Evolutionary conservation across 2,888 invertebrate species (phyloP).

Genomic region (Heterodera filipjevi): DNA sequence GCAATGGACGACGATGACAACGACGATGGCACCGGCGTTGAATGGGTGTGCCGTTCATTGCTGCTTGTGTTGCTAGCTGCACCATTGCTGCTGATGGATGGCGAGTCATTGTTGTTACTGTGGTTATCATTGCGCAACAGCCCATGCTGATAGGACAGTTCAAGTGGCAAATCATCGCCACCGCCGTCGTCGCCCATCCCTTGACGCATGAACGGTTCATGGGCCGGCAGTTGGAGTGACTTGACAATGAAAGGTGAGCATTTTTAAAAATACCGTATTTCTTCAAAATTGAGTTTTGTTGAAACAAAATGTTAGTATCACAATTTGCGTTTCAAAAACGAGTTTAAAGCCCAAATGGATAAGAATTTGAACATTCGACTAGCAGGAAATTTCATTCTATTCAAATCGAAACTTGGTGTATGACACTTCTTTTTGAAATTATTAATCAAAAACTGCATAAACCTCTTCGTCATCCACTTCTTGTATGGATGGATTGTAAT

Average conservation of each 20-base stretch:
- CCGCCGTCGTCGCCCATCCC: background rate
- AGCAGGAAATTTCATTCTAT: no score
- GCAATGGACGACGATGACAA: background rate
- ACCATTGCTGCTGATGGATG: background rate
- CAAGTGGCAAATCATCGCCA: background rate
- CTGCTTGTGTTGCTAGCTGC: background rate
- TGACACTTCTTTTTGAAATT: no score
- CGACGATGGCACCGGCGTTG: background rate
- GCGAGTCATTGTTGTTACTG: background rate
- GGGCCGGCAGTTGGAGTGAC: background rate
- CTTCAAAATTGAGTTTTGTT: background rate
- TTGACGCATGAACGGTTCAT: background rate
- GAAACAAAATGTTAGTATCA: no score
- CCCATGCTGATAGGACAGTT: background rate
- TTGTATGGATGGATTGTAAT: background rate
- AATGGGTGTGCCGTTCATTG: background rate
- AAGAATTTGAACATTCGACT: no score
- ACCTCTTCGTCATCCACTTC: background rate
- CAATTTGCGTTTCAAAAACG: no score
- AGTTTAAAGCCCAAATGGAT: no score
- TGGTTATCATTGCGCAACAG: no score
- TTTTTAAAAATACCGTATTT: background rate
- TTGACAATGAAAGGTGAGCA: no score
- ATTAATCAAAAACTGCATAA: no score
- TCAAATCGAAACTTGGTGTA: no score